Conservation (phyloP, 2,113 vertebrate genomes). For the Bubalus kerabau region DNA sequence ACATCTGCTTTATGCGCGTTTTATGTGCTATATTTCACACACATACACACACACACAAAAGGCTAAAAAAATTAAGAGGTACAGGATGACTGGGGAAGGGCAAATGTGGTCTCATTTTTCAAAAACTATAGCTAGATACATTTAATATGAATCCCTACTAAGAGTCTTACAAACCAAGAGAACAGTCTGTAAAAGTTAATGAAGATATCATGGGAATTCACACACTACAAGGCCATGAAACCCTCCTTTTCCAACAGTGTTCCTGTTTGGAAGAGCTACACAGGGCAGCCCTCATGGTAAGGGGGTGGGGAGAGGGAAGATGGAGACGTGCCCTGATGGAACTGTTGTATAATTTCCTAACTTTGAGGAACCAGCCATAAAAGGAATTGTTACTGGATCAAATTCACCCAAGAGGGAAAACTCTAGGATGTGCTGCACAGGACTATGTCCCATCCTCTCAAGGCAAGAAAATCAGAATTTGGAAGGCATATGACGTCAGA, state of each 20-base stretch:
- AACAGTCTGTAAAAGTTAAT: not conserved
- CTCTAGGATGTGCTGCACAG: not conserved
- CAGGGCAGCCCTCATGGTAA: not conserved
- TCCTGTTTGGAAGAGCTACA: fast-evolving
- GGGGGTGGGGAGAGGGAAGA: not conserved
- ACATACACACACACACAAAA: not conserved
- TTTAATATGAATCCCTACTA: not conserved
- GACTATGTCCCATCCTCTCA: not conserved
- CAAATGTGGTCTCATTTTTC: not conserved
- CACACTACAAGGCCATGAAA: not conserved
- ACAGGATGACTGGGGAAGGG: not conserved
- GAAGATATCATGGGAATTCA: not conserved
- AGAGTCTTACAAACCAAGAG: not conserved
- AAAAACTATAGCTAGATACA: not conserved
- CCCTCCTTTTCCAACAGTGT: no score
- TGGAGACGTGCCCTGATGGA: not conserved
- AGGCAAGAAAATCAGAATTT: not conserved
- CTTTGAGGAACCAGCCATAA: not conserved
- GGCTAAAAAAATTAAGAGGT: not conserved
- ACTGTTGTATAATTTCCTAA: not conserved
- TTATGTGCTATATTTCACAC: not conserved
- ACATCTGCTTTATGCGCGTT: not conserved
- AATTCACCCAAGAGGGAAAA: not conserved
- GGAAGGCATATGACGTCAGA: not conserved
- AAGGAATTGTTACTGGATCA: not conserved